Evolutionary conservation across 2,797 vertebrate species (phyloP).

Genomic region (Darevskia mixta): DNA sequence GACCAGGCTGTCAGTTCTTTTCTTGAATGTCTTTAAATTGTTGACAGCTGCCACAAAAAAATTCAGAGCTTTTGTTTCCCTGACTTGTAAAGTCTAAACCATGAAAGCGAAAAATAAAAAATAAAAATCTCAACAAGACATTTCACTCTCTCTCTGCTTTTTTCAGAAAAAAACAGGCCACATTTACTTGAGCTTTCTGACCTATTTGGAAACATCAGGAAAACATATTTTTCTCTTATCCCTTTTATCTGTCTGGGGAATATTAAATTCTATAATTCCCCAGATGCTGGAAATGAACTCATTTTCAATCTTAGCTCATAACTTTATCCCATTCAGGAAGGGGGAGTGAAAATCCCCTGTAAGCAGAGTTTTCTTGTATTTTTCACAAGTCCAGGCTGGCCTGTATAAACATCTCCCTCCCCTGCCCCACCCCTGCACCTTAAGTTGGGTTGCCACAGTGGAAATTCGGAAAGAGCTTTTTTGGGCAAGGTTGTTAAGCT

Average conservation of each 20-base stretch:
- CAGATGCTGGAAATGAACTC: conserved; percentile 43
- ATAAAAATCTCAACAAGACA: neutral
- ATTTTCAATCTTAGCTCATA: conserved; percentile 52
- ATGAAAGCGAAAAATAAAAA: conserved; percentile 31
- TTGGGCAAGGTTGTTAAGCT: too few relatives aligned
- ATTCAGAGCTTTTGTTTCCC: conserved; percentile 23
- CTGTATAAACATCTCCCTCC: conserved; percentile 4
- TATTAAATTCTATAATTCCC: conserved; percentile 58
- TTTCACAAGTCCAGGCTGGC: neutral
- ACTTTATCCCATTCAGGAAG: conserved; percentile 36
- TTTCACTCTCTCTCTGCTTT: conserved; percentile 34
- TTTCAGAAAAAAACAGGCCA: conserved; percentile 36
- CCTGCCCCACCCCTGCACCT: too few relatives aligned
- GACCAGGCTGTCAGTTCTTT: conserved; percentile 25
- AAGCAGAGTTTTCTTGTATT: conserved; percentile 26
- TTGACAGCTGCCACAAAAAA: conserved; percentile 44
- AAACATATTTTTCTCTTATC: conserved; percentile 62
- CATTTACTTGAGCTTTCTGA: conserved; percentile 50
- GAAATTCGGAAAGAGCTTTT: too few relatives aligned
- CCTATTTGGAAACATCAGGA: conserved; percentile 47
- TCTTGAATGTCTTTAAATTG: conserved; percentile 26
- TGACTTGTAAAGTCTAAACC: conserved; percentile 34
- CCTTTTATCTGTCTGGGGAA: conserved; percentile 61
- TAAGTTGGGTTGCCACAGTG: too few relatives aligned
- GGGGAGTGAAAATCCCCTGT: conserved; percentile 35